Evolutionary conservation across 92 coral and sea anemone species (phyloP).

Genomic region (Muricea muricata): DNA sequence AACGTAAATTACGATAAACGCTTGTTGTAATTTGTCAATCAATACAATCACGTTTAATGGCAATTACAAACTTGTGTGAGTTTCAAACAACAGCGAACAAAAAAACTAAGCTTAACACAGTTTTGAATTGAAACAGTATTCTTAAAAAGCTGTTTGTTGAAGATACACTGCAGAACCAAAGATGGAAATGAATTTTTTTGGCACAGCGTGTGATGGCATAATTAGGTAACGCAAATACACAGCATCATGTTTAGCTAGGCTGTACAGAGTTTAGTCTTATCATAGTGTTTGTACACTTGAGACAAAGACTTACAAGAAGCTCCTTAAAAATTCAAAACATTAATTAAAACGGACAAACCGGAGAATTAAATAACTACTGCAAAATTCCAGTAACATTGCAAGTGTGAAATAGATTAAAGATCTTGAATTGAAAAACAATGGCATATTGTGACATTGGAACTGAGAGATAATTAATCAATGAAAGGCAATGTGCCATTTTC

Average conservation of each 20-base stretch:
- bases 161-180: not conserved
- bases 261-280: too few relatives aligned
- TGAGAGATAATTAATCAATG: not conserved
- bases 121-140: not conserved
- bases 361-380: not conserved
- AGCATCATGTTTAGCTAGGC: not conserved
- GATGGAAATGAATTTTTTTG: not conserved
- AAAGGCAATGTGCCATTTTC: not conserved
- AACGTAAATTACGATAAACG: not conserved
- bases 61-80: not conserved
- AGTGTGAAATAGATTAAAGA: conserved; percentile 1
- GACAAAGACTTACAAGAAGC: not conserved
- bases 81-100: not conserved
- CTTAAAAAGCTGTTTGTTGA: not conserved
- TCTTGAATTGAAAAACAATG: not conserved
- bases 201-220: not conserved
- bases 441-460: not conserved
- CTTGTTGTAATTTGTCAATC: not conserved
- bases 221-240: not conserved
- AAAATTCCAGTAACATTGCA: not conserved
- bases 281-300: not conserved
- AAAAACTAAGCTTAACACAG: not conserved
- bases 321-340: conserved; percentile 1
- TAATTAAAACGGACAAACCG: conserved; percentile 3
- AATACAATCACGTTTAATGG: not conserved